These are phyloP conservation scores for Beris morrisii DNA, from an alignment of 2,888 invertebrate genomes.

Conservation along the genomic window DNA sequence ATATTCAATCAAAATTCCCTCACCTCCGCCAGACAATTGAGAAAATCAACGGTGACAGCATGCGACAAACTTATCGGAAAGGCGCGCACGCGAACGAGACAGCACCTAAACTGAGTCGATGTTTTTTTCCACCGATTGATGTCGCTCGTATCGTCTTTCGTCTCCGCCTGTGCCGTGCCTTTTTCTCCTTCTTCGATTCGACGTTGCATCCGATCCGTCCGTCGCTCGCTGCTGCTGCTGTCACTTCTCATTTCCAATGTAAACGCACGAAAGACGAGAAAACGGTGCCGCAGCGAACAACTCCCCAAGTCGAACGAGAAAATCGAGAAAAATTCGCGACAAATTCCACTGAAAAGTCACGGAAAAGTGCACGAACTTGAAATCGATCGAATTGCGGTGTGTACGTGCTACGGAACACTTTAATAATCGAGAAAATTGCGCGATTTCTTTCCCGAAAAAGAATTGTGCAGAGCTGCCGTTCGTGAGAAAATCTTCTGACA, in stretches of 20 bases:
- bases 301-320: conserved; percentile 10
- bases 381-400: neutral
- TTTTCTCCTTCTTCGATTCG: no score
- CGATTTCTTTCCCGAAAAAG: neutral
- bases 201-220: no score
- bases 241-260: conserved; percentile 10
- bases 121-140: no score
- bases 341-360: conserved; percentile 1
- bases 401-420: neutral
- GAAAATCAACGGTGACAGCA: no score
- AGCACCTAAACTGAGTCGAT: neutral
- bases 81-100: neutral
- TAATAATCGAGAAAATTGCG: conserved; percentile 3
- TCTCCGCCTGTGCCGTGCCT: no score
- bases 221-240: neutral
- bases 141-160: no score
- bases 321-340: conserved; percentile 9
- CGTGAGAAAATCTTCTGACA: conserved; percentile 30
- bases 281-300: conserved; percentile 5
- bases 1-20: no score
- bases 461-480: neutral
- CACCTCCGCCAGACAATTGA: no score
- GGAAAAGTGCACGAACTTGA: conserved; percentile 2
- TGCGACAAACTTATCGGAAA: neutral
- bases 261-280: conserved; percentile 17